Conservation (phyloP, 1,140 invertebrate genomes). For the Scaptomyza montana region DNA sequence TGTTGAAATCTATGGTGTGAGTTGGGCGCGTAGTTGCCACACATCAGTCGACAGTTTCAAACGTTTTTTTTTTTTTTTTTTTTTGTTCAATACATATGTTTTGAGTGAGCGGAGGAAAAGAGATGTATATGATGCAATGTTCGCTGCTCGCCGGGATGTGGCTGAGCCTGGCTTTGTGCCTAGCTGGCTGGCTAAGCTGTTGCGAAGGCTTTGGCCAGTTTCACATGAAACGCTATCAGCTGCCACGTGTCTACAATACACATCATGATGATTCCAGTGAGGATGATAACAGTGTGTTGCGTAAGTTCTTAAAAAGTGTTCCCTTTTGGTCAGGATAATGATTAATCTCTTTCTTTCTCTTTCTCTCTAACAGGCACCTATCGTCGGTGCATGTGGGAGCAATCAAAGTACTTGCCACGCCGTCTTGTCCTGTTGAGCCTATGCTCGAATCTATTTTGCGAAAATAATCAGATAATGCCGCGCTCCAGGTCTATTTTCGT, state of each 20-base stretch:
- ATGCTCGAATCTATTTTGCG: slow-evolving; percentile 80
- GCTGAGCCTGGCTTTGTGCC: slow-evolving; percentile 36
- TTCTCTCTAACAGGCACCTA: slow-evolving; percentile 60
- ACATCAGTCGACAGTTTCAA: slow-evolving; percentile 46
- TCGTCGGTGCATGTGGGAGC: slow-evolving; percentile 82
- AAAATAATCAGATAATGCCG: slow-evolving; percentile 79
- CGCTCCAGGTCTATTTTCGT: slow-evolving; percentile 84
- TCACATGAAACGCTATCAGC: slow-evolving; percentile 77
- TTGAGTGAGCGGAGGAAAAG: neutral
- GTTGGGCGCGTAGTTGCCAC: slow-evolving; percentile 73
- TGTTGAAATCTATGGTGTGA: slow-evolving; percentile 56
- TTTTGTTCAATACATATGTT: too few species aligned
- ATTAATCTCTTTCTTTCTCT: neutral
- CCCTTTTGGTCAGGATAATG: neutral
- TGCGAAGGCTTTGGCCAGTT: slow-evolving; percentile 74
- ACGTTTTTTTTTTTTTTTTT: neutral
- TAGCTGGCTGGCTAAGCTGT: slow-evolving; percentile 38
- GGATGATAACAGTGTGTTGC: slow-evolving; percentile 69
- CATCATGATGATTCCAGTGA: slow-evolving; percentile 66
- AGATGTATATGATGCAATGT: slow-evolving; percentile 49
- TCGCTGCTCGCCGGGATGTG: slow-evolving; percentile 46
- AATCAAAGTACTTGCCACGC: slow-evolving; percentile 77
- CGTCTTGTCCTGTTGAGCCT: slow-evolving; percentile 75
- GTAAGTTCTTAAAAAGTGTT: slow-evolving; percentile 45
- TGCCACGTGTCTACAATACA: slow-evolving; percentile 68